Evolutionary conservation across 2,797 vertebrate species (phyloP), one percentile per base, ranked within the genome.

Genomic region (Hyperoplus immaculatus): DNA sequence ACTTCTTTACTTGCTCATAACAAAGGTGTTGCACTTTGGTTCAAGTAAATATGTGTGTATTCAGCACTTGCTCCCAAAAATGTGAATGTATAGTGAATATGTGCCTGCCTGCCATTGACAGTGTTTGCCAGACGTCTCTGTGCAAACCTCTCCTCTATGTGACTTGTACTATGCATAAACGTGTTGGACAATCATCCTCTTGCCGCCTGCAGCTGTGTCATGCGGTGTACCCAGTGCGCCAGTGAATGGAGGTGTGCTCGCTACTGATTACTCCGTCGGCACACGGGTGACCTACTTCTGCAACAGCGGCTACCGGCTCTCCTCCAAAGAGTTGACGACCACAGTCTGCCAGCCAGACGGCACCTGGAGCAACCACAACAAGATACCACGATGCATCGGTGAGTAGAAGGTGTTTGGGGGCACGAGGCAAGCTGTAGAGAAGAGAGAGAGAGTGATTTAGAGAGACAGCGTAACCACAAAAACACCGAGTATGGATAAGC

Each of bases 361-460:
- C 63, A 97, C 96, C 53, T 99, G 98, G 98, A 99, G 97, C 94
- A 98, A 97, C 92, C 98, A 98, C 87, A 99, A 99, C 92, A 99
- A 99, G 96, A 98, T 97, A 80, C 98, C 98, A 60, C 97, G 97
- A 47, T 99, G 98, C 93, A 97, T 97, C 57, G 97, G 98, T 96
- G 89, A 94, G 92, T 78, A 6, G 62, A 69, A 57, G 69, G 61
- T 51, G 66, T 49, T 51, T 41, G 47, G 47, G 42, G 29, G 63
- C 41, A 72, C 64, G 42, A 47, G 50, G 75, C 45, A 43, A 54
- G 57, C 42, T 42, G 8, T 18, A 36, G 55, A 66, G 58, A 36
- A 50, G 47, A 61, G 29, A 53, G 41, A 47, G 36, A 47, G 39
- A 49, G 47, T 15, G 60, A 63, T 67, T 47, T 62, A 81, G 66